Evolutionary conservation across 1,140 invertebrate genomes (phyloP).

Genomic region (Patella vulgata): DNA sequence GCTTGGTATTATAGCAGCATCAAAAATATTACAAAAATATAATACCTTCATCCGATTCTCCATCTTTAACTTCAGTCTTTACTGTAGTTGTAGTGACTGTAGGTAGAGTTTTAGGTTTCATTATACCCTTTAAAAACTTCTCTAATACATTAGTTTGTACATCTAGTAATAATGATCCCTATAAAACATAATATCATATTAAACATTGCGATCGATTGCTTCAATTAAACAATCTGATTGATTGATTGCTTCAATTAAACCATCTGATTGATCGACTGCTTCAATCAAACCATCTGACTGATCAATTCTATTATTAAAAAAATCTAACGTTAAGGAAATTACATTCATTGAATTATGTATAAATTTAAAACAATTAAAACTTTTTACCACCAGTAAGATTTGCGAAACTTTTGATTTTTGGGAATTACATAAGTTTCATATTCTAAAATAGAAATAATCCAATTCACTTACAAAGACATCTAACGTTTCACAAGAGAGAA

Average conservation of each 20-base stretch:
- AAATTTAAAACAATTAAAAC: not conserved
- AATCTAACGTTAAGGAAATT: too few species aligned
- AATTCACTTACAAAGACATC: slow-evolving; percentile 48
- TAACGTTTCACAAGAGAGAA: slow-evolving; percentile 49
- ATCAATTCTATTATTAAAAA: too few species aligned
- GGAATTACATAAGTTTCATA: not conserved
- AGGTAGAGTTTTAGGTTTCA: slow-evolving; percentile 37
- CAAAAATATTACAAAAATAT: too few species aligned
- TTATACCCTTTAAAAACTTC: slow-evolving; percentile 59
- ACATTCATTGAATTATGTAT: not conserved
- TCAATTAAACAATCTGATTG: too few species aligned
- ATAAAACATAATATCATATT: slow-evolving; percentile 4
- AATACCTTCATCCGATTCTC: slow-evolving; percentile 1
- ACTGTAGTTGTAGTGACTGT: slow-evolving; percentile 15
- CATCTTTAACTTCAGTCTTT: slow-evolving; percentile 45
- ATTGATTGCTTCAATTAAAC: too few species aligned
- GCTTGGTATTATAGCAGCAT: too few species aligned
- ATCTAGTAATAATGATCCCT: slow-evolving; percentile 53
- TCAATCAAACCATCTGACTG: too few species aligned
- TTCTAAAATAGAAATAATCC: too few species aligned
- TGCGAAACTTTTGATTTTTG: too few species aligned
- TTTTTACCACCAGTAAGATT: too few species aligned
- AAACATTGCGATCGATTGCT: not conserved
- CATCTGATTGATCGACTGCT: too few species aligned
- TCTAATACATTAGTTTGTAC: slow-evolving; percentile 51